Evolutionary conservation across 2,797 vertebrate species (phyloP).

Genomic region (Hydrolagus colliei): DNA sequence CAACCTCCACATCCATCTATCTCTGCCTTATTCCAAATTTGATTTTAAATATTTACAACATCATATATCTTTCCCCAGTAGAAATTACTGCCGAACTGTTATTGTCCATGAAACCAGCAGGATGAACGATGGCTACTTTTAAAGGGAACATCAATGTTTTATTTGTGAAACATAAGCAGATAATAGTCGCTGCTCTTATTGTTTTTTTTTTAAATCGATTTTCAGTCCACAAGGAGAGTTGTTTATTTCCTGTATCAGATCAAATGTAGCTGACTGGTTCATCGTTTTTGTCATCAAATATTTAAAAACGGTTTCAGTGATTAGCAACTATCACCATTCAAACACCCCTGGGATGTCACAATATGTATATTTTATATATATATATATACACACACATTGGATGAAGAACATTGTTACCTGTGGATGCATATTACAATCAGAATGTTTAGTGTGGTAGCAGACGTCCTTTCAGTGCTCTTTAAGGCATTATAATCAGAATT

Average conservation of each 20-base stretch:
- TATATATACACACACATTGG: not conserved
- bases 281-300: slow-evolving; percentile 41
- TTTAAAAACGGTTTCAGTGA: slow-evolving; percentile 37
- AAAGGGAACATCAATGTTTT: slow-evolving; percentile 98
- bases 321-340: slow-evolving; percentile 8
- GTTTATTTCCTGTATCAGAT: slow-evolving; percentile 43
- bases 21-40: slow-evolving; percentile 99
- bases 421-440: slow-evolving; percentile 6
- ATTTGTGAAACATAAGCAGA: slow-evolving; percentile 87
- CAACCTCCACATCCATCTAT: slow-evolving; percentile 87
- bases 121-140: slow-evolving; percentile 93
- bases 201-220: slow-evolving; percentile 48
- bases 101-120: slow-evolving; percentile 86
- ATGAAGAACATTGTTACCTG: not conserved
- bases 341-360: not conserved
- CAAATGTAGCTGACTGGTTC: slow-evolving; percentile 39
- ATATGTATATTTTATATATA: not conserved
- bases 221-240: slow-evolving; percentile 39
- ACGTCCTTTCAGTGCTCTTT: not conserved
- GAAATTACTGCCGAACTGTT: slow-evolving; percentile 97
- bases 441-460: not conserved
- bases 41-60: slow-evolving; percentile 99
- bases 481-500: too few species aligned
- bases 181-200: slow-evolving; percentile 52
- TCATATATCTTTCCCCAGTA: slow-evolving; percentile 90